Evolutionary conservation across 2,888 invertebrate species (phyloP), one percentile per base, ranked within the genome.

Genomic region (Xestoiulus laeticollis): DNA sequence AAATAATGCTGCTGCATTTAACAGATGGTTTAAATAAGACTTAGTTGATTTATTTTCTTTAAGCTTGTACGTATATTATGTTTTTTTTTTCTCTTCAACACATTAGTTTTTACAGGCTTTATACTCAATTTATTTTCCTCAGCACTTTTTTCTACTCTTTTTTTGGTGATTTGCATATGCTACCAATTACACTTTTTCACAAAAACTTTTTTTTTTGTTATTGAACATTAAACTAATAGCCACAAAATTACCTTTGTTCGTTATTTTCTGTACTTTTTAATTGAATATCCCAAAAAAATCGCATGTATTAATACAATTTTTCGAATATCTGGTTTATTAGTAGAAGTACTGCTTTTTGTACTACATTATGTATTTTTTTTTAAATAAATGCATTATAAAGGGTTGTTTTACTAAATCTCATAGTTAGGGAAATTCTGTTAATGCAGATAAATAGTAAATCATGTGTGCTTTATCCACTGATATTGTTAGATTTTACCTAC

Each of bases 1-100:
- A 84, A 84, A 84, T 84, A 84, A 84, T 84, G 84, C 84, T 43
- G 38, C 84, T 84, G 84, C 84, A 84, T 84, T 84, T 84, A 84
- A 38, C 33, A 84, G 84, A 84, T 84, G 84, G 84, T 68, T 68
- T 68, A 68, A 68, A 68, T 68, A 68, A 68, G 68, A 68, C 84
- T 84, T 84, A 84, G 84, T 84, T 84, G 84, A 84, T 84, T 84
- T 84, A 84, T 84, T 84, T 84, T 84, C 84, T 48, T 48, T 86
- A 86, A 86, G 86, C 86, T 86, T n/a, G 22, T 68, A 26, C 26
- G 4, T 44, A 44, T 30, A 33, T 14, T 8, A 43, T 85, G 86
- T 12, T 86, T 44, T 32, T 48, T 85, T 38, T 85, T 85, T 85
- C 43, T 43, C 44, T 33, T 43, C 85, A 85, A 19, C 83, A 30